These are phyloP conservation scores for Ramphastos sulfuratus DNA, from an alignment of 2,113 vertebrate genomes.

Conservation along the genomic window DNA sequence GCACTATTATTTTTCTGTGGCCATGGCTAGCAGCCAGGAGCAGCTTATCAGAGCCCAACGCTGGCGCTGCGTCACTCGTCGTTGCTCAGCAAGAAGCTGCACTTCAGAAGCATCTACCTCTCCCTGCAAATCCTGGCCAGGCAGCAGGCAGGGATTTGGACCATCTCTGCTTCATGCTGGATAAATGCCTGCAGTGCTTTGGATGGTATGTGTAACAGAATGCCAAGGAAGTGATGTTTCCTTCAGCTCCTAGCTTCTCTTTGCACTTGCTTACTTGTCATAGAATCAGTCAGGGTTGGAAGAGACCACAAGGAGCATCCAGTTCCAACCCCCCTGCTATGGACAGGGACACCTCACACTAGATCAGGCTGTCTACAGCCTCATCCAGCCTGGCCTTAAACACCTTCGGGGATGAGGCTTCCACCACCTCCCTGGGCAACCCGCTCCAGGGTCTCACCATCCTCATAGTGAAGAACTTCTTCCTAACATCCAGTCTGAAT, in stretches of 20 bases:
- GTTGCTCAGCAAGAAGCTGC: background rate
- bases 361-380: too few species aligned
- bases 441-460: too few species aligned
- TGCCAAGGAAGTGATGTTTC: background rate
- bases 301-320: too few species aligned
- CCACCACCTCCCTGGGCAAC: too few species aligned
- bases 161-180: background rate
- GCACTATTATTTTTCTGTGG: background rate
- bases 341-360: too few species aligned
- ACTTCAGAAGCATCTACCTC: background rate
- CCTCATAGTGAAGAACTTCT: too few species aligned
- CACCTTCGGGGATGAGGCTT: too few species aligned
- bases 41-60: background rate
- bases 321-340: too few species aligned
- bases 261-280: background rate
- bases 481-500: too few species aligned
- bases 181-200: background rate
- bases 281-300: too few species aligned
- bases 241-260: background rate
- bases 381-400: too few species aligned
- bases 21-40: conserved; percentile 25
- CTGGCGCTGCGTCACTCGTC: background rate
- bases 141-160: background rate
- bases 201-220: background rate
- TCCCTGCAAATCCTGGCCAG: background rate